Evolutionary conservation across 2,797 vertebrate genomes (phyloP).

Genomic region (Acanthurus lineatus): DNA sequence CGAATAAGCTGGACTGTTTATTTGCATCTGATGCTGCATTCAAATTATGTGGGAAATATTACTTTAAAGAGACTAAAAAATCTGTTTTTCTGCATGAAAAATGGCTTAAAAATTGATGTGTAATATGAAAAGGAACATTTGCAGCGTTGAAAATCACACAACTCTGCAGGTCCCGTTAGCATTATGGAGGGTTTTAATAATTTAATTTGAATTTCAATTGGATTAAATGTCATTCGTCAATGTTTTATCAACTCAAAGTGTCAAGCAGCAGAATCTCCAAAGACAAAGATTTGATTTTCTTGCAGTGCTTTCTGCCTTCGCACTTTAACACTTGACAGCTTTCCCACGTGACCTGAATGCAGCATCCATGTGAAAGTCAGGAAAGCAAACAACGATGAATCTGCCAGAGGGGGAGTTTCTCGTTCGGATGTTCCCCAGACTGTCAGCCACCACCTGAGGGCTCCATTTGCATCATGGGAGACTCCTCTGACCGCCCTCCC

Average conservation of each 20-base stretch:
- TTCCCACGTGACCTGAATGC: conserved; percentile 15
- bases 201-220: conserved; percentile 13
- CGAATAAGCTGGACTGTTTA: background rate
- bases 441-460: conserved; percentile 47
- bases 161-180: background rate
- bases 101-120: background rate
- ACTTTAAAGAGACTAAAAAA: too few species aligned
- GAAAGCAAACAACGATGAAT: conserved; percentile 16
- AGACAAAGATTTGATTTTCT: background rate
- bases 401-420: conserved; percentile 11
- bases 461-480: conserved; percentile 30
- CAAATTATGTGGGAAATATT: conserved; percentile 6
- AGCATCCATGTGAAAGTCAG: conserved; percentile 21
- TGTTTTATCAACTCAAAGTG: background rate
- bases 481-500: conserved; percentile 7
- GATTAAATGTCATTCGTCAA: background rate
- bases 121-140: background rate
- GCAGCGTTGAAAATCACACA: background rate
- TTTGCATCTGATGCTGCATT: conserved; percentile 22
- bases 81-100: too few species aligned
- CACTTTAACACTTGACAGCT: background rate
- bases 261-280: background rate
- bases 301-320: background rate
- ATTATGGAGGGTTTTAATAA: background rate
- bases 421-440: conserved; percentile 18